These are phyloP conservation scores for Amorpha juglandis DNA, from an alignment of 2,888 invertebrate genomes.

Conservation along the genomic window DNA sequence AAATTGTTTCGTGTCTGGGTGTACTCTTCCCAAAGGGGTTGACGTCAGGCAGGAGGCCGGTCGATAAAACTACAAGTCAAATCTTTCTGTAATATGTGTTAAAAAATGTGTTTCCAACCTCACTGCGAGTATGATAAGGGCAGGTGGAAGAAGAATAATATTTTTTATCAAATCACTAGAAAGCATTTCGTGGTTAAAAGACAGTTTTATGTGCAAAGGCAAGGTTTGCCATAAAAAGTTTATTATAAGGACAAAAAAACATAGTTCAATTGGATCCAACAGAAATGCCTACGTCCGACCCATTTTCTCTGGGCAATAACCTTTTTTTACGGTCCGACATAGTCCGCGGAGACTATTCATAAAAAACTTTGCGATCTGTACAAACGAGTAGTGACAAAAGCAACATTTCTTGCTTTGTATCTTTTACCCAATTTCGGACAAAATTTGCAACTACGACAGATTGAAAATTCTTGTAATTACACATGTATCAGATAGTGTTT, in stretches of 20 bases:
- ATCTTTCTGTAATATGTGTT: no score
- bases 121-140: no score
- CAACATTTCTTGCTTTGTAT: neutral
- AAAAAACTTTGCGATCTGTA: slow-evolving; percentile 25
- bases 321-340: slow-evolving; percentile 26
- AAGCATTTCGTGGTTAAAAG: neutral
- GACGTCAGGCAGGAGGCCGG: no score
- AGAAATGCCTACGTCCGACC: slow-evolving; percentile 15
- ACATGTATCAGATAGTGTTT: no score
- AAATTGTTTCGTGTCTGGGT: no score
- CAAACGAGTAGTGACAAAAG: slow-evolving; percentile 19
- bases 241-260: slow-evolving; percentile 19
- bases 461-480: neutral
- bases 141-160: no score
- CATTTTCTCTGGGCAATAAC: slow-evolving; percentile 26
- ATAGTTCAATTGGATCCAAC: slow-evolving; percentile 14
- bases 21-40: no score
- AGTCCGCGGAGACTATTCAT: slow-evolving; percentile 25
- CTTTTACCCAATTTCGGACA: neutral
- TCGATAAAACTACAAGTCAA: no score
- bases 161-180: neutral
- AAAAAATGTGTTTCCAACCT: no score
- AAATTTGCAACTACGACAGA: neutral
- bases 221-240: slow-evolving; percentile 16
- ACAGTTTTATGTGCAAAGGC: slow-evolving; percentile 3